Evolutionary conservation across 2,888 invertebrate genomes (phyloP), one percentile per base, ranked within the genome.

Genomic region (Netelia melanura): DNA sequence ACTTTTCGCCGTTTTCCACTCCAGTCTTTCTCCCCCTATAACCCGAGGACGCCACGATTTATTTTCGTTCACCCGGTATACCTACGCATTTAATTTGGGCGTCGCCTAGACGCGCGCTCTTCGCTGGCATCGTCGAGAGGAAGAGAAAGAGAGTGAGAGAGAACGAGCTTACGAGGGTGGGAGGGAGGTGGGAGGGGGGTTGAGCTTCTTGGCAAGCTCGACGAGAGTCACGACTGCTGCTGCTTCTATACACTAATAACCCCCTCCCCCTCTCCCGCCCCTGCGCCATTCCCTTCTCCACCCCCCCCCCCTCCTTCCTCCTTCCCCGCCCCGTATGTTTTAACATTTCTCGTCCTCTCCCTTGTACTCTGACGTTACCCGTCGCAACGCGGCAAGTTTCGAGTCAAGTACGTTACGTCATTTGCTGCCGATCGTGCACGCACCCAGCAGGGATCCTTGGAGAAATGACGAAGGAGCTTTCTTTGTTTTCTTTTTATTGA

Each of bases 51-150:
- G 86, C 86, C 88, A 90, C 88, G 86, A 90, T 86, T 89, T 90
- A 90, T 90, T 90, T 90, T 89, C 77, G 89, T 89, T 83, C 87
- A 87, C 86, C 89, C 88, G 88, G 86, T 90, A 89, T 89, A 89
- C 87, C 89, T 88, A 88, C 88, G 89, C 87, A 89, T 89, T 89
- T 89, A 89, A 90, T 89, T 89, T 87, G 86, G 88, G 89, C 88
- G 87, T 88, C 87, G 87, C 89, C 89, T 89, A 89, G 89, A 89
- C 89, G 88, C 86, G 83, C 83, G 86, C 84, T 83, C 85, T 86
- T 30, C 30, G 30, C 83, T 79, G 86, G 79, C 85, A 81, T 70
- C 61, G 64, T 67, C 70, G 52, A 54, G 61, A 67, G 25, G 25
- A 48, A 61, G 68, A 52, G 70, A 70, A 21, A 70, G 48, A 48